Base-by-base conservation (phyloP, 1,140 invertebrate genomes). In the Sesamia nonagrioides region DNA sequence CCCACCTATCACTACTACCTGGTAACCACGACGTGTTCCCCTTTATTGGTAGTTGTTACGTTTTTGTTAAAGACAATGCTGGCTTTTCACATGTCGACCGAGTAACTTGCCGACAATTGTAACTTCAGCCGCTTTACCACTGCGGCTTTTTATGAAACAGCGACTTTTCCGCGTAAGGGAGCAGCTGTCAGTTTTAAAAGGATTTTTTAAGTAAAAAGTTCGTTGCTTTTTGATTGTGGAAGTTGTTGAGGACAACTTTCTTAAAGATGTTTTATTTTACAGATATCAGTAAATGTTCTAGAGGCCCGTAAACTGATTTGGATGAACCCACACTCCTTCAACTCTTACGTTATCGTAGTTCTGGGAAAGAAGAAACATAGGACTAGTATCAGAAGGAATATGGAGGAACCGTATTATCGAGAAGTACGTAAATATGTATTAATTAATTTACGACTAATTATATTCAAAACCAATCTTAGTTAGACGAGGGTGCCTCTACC, bases 281-380 rank as follows among this genome's bases (percentile, higher is more conserved):
- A 76, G 60, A 56, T 68, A 54, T 77, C 74, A 42, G 61, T 77
- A 4, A 77, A 77, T 77, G 61, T 77, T n/a, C 11, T 91, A 15
- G 91, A 92, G 81, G 91, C 85, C 2, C 78, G 87, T 45, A 91
- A 90, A 58, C 79, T 92, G 7, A 72, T 72, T 2, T 92, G 91
- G 89, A 56, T 66, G 0, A 90, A 89, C 50, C 83, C 85, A 8
- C 78, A 86, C 6, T 83, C 85, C 0, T 80, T 85, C 0, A 89
- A 85, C 56, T 91, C 91, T 3, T 94, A 88, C 71, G 91, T 90
- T 8, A 76, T 91, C 4, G 69, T 92, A 6, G 68, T 84, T 6
- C 77, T 92, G 0, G 91, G 89, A 11, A 92, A 92, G 56, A 89
- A 88, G 48, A 92, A 91, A 80, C 79, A 87, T 15, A 81, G 89